These are phyloP conservation scores for Drosophila algonquin DNA, from an alignment of 2,888 invertebrate genomes.

Conservation along the genomic window DNA sequence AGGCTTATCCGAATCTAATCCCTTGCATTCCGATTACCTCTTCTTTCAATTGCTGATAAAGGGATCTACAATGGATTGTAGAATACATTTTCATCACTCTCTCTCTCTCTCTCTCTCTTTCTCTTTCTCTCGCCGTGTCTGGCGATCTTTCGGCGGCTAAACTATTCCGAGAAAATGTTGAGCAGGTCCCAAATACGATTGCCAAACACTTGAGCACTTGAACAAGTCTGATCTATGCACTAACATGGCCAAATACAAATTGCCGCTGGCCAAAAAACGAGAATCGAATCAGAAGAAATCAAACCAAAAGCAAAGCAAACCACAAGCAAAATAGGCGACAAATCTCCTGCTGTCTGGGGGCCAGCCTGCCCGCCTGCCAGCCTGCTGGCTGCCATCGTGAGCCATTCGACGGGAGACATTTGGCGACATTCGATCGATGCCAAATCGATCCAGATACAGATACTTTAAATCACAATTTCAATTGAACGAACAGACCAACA, in stretches of 20 bases:
- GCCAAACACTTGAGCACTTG: constrained; percentile 69
- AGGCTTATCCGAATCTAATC: background rate
- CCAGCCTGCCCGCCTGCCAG: constrained; percentile 62
- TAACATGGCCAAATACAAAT: constrained; percentile 75
- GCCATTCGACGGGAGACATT: constrained; percentile 46
- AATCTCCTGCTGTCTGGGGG: constrained; percentile 60
- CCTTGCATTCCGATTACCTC: background rate
- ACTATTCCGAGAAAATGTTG: constrained; percentile 24
- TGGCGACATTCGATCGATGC: constrained; percentile 72
- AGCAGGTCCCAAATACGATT: constrained; percentile 42
- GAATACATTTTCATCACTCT: background rate
- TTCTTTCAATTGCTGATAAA: background rate
- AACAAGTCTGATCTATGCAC: constrained; percentile 43
- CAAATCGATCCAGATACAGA: constrained; percentile 81
- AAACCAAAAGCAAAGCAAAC: constrained; percentile 23
- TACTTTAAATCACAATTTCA: constrained; percentile 79
- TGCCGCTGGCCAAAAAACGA: constrained; percentile 62
- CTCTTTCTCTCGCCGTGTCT: background rate
- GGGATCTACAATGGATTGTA: background rate
- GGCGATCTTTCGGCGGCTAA: background rate
- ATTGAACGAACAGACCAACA: constrained; percentile 36
- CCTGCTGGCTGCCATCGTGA: constrained; percentile 50
- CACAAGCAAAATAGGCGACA: constrained; percentile 73
- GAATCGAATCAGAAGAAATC: constrained; percentile 25
- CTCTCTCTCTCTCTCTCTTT: no score